Base-by-base conservation (phyloP, 2,797 vertebrate species). In the Characodon lateralis region DNA sequence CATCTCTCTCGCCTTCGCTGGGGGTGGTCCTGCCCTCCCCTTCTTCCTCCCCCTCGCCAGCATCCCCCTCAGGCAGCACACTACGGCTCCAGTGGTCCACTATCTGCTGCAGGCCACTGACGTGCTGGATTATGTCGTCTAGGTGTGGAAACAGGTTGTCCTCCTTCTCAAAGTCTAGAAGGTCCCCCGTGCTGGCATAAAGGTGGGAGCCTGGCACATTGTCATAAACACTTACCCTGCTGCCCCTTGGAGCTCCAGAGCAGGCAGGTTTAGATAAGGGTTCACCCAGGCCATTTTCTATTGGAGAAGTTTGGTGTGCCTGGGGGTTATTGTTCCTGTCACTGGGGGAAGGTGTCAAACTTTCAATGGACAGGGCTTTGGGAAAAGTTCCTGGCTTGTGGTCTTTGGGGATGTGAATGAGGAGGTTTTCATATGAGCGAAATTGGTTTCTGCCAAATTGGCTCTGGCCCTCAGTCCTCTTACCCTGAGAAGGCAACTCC, bases 361-460 rank as follows among this genome's bases (percentile, higher is more conserved):
- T 99, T 93, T 99, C 98, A 14, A 99, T 98, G 51, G 98, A 99
- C 26, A 99, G 94, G 0, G 98, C 98, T 93, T 99, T 99, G 43
- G 98, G 98, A 87, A 99, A 99, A 2, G 98, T 99, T 69, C 98
- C 98, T 0, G 98, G 98, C 87, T 99, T 99, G 89, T 99, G 98
- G 90, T 99, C 98, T 93, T 99, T 98, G 72, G 98, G 98, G 91
- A 99, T 93, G 90, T 98, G 97, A 39, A 99, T 96, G 48, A 99
- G 95, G 84, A 99, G 92, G 88, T 97, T 96, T 94, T 99, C 98
- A 66, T 99, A 97, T 3, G 98, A 99, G 87, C 92, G 97, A 85
- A 98, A 99, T 78, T 97, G 97, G 48, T 95, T 97, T 26, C 92
- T 93, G 73, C 89, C 88, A 85, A 94, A 89, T 39, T 82, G 95